Conservation (phyloP, 2,888 invertebrate species). For the Lepeophtheirus nordmannii region DNA sequence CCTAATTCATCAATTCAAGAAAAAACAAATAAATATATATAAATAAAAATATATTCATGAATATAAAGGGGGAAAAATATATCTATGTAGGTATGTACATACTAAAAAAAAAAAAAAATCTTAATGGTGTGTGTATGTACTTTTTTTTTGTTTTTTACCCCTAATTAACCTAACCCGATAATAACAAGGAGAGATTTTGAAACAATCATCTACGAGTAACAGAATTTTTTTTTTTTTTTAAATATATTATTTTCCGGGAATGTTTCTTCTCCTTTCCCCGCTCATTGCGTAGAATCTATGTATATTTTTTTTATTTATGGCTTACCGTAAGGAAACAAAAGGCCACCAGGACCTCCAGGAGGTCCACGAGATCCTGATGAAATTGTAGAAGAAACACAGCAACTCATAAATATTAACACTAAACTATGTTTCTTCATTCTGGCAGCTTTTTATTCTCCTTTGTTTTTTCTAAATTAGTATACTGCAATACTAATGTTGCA, state of each 20-base stretch:
- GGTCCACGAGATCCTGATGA: not conserved
- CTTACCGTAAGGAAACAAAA: not conserved
- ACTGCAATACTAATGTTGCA: no score
- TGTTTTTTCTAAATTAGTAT: no score
- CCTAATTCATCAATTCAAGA: not conserved
- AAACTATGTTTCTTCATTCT: not conserved
- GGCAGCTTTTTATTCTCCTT: no score
- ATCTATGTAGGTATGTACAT: no score
- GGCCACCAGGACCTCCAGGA: not conserved
- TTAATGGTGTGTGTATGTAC: no score
- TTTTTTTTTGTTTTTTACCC: no score
- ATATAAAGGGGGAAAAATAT: not conserved
- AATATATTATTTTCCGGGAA: no score
- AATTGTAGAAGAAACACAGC: not conserved
- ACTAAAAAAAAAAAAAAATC: no score
- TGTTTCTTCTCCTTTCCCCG: no score
- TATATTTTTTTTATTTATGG: not conserved
- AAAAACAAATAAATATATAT: not conserved
- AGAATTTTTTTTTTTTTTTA: no score
- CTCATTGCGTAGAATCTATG: not conserved
- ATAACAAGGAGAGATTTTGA: not conserved
- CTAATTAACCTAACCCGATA: no score
- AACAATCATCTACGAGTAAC: not conserved
- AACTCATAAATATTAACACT: not conserved
- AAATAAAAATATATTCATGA: not conserved